Conservation (phyloP, 2,113 vertebrate species). For the Candoia aspera region DNA sequence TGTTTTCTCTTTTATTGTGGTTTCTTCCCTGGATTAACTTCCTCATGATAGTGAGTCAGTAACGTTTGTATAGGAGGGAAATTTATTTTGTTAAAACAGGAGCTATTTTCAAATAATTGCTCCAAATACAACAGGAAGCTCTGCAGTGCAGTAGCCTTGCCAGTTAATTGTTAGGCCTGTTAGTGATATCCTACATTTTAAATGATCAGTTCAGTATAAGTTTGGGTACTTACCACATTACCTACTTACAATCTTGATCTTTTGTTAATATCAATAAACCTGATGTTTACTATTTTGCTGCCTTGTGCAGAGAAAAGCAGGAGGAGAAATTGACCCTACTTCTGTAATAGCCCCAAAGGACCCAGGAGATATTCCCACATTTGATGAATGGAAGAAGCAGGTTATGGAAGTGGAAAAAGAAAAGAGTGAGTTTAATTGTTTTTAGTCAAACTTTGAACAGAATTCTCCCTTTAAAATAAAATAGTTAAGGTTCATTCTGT, state of each 20-base stretch:
- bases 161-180: not conserved
- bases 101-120: not conserved
- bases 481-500: not conserved
- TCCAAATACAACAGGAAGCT: not conserved
- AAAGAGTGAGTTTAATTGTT: conserved; percentile 84
- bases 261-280: not conserved
- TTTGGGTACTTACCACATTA: not conserved
- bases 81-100: not conserved
- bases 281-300: not conserved
- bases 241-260: not conserved
- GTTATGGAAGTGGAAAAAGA: conserved; percentile 99
- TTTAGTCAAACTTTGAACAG: conserved; percentile 22
- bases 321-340: conserved; percentile 82
- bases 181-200: not conserved
- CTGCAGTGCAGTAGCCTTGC: not conserved
- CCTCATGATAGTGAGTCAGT: not conserved
- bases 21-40: not conserved
- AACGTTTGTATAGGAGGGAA: not conserved
- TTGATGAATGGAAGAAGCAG: conserved; percentile 99
- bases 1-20: not conserved
- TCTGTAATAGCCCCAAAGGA: conserved; percentile 85
- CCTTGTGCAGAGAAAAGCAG: conserved; percentile 66
- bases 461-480: not conserved
- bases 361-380: conserved; percentile 92
- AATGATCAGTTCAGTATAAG: not conserved